A percentile compares a stretch with the other conserved stretches of the same genome.
Conservation (phyloP, 2,888 invertebrate species). For the Blastobasis lacticolella region DNA sequence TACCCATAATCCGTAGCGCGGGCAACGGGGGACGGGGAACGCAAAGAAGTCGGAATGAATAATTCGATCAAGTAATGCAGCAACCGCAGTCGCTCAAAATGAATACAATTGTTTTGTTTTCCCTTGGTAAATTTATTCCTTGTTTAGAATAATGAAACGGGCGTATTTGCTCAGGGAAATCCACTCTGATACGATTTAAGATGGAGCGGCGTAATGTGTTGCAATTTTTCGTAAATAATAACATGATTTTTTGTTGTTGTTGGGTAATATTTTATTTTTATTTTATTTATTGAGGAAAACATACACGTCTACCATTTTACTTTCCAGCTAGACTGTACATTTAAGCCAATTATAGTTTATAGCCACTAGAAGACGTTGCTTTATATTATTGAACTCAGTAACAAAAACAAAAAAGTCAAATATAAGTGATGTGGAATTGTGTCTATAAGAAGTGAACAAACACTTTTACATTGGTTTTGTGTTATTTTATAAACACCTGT, state of each 20-base stretch:
- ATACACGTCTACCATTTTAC: no score
- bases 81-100: constrained; percentile 61
- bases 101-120: constrained; percentile 70
- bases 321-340: no score
- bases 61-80: constrained; percentile 66
- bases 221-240: constrained; percentile 62
- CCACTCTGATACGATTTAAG: constrained; percentile 66
- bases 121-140: constrained; percentile 66
- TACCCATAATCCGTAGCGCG: constrained; percentile 10
- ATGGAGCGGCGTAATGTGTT: constrained; percentile 57
- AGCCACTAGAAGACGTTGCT: no score
- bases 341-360: no score
- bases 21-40: constrained; percentile 26
- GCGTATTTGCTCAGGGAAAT: constrained; percentile 63
- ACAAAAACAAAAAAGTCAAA: no score
- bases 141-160: constrained; percentile 69
- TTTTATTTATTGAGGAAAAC: no score
- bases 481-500: no score
- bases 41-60: constrained; percentile 44
- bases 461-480: no score
- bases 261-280: no score
- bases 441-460: no score
- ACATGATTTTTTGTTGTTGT: constrained; percentile 14
- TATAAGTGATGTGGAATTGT: no score
- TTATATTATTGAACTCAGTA: no score